Conservation (phyloP, 2,113 vertebrate genomes). For the Hippocampus mohnikei region DNA sequence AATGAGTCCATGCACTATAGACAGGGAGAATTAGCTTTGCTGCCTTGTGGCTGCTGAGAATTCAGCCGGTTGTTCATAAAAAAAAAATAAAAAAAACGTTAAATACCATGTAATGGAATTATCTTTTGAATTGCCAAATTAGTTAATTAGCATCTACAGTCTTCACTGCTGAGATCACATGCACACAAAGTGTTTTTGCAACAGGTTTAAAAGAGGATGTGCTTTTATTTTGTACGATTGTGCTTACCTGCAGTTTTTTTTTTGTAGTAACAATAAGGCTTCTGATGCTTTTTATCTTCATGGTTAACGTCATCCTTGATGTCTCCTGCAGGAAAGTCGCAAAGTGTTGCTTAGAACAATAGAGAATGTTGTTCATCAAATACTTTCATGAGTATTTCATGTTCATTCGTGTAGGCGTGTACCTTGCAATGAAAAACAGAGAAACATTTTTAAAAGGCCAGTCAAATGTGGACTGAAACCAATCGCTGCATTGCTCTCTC, state of each 20-base stretch:
- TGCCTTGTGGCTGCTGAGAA: conserved; percentile 33
- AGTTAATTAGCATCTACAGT: conserved; percentile 39
- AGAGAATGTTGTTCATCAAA: conserved; percentile 25
- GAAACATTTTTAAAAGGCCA: conserved; percentile 40
- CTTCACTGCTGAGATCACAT: conserved; percentile 5
- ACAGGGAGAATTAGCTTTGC: conserved; percentile 7
- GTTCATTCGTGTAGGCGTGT: conserved; percentile 53
- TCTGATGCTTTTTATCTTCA: background rate
- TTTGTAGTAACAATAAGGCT: background rate
- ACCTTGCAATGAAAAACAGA: conserved; percentile 47
- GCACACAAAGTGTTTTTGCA: conserved; percentile 8
- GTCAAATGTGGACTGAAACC: conserved; percentile 33
- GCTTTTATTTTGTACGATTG: conserved; percentile 1
- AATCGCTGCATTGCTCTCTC: background rate
- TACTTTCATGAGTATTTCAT: conserved; percentile 41
- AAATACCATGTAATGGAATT: conserved; percentile 60
- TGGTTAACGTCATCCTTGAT: conserved; percentile 29
- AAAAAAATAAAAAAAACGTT: too few relatives aligned
- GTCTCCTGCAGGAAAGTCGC: conserved; percentile 10
- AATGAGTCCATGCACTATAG: conserved; percentile 15
- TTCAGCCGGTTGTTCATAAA: conserved; percentile 31
- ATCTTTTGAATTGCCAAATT: conserved; percentile 44
- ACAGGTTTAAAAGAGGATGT: conserved; percentile 30
- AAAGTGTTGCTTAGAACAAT: conserved; percentile 16
- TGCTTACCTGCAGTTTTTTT: background rate